Evolutionary conservation across 2,888 invertebrate genomes (phyloP).

Genomic region (Sphaerophoria taeniata): DNA sequence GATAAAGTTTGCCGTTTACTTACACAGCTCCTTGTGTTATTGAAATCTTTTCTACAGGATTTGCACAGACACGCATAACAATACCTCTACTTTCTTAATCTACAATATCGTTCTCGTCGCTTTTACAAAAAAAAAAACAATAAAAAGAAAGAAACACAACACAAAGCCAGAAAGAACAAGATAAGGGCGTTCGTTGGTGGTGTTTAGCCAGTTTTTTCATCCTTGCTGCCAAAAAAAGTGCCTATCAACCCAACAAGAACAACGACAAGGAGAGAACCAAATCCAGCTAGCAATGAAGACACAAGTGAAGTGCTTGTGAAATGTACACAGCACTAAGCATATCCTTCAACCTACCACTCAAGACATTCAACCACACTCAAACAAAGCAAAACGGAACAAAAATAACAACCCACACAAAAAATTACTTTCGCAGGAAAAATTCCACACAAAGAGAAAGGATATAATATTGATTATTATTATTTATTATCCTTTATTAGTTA

Average conservation of each 20-base stretch:
- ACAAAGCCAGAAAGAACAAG: too few relatives aligned
- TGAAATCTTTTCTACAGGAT: constrained; percentile 44
- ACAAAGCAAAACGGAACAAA: not conserved
- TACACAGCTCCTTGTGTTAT: constrained; percentile 12
- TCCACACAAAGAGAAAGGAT: constrained; percentile 21
- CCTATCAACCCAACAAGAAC: constrained; percentile 1
- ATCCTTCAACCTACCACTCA: not conserved
- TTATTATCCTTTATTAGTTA: constrained; percentile 69
- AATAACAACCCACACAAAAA: not conserved
- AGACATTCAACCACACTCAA: not conserved
- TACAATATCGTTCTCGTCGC: not conserved
- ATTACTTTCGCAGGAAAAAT: too few relatives aligned
- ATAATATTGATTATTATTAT: constrained; percentile 66
- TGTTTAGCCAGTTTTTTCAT: constrained; percentile 20
- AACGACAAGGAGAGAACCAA: constrained; percentile 40
- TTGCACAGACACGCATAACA: constrained; percentile 28
- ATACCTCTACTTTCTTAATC: constrained; percentile 28
- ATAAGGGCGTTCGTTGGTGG: too few relatives aligned
- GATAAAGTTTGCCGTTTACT: constrained; percentile 35
- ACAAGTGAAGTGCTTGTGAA: constrained; percentile 49
- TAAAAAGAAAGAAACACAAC: not conserved
- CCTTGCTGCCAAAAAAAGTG: not conserved
- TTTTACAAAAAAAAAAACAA: not conserved
- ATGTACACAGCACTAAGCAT: constrained; percentile 33
- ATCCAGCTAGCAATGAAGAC: constrained; percentile 40